These are phyloP conservation scores for Collichthys lucidus DNA, from an alignment of 2,113 vertebrate genomes.

Conservation along the genomic window DNA sequence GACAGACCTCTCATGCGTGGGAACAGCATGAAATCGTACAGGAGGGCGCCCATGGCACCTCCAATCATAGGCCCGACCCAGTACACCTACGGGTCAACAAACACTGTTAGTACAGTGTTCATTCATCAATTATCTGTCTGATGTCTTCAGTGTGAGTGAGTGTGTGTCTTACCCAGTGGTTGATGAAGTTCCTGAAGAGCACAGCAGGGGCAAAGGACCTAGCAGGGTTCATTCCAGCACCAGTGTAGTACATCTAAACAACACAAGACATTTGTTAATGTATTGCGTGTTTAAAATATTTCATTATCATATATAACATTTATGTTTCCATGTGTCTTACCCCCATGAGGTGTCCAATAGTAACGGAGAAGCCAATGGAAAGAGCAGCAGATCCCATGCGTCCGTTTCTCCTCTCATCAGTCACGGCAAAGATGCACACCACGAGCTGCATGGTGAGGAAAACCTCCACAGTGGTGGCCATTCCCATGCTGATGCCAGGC, in stretches of 20 bases:
- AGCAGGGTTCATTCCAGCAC: constrained; percentile 95
- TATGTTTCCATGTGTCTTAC: constrained; percentile 79
- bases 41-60: constrained; percentile 87
- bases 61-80: constrained; percentile 95
- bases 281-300: not conserved
- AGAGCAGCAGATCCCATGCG: constrained; percentile 89
- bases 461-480: constrained; percentile 93
- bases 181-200: constrained; percentile 93
- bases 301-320: not conserved
- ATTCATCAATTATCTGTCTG: not conserved
- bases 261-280: constrained; percentile 31
- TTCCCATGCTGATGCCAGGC: constrained; percentile 89
- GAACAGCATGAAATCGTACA: constrained; percentile 94
- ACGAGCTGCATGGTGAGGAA: constrained; percentile 93
- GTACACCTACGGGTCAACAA: constrained; percentile 86
- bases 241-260: constrained; percentile 94
- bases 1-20: constrained; percentile 90
- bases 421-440: constrained; percentile 92
- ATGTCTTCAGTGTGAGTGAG: not conserved
- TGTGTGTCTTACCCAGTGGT: constrained; percentile 96
- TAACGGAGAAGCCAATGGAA: constrained; percentile 93
- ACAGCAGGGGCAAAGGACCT: constrained; percentile 94
- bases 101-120: not conserved
- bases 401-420: constrained; percentile 91
- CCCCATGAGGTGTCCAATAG: constrained; percentile 94